Percentiles rank a stretch among this genome's conserved stretches.
Conservation (phyloP, 2,113 vertebrate genomes). For the Donacobius atricapilla region DNA sequence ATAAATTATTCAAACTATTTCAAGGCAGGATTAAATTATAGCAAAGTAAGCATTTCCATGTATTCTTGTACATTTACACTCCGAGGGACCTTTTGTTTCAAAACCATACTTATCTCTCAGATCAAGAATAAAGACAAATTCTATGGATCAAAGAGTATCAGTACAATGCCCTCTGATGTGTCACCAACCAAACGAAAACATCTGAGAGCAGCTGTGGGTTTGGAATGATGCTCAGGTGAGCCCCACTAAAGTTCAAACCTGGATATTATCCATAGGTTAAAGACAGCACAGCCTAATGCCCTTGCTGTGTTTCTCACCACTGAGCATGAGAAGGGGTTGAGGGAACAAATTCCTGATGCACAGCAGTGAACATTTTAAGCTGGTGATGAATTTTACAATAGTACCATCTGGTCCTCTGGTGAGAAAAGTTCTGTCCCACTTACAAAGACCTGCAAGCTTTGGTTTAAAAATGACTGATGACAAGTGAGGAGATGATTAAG, state of each 20-base stretch:
- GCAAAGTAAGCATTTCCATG: neutral
- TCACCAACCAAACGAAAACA: neutral
- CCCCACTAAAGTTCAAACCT: neutral
- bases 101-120: neutral
- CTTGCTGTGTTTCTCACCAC: neutral
- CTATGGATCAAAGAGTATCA: neutral
- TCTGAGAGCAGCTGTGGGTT: neutral
- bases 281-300: neutral
- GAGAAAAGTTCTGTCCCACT: neutral
- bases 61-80: neutral
- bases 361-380: neutral
- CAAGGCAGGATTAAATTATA: neutral
- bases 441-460: neutral
- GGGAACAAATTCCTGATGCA: neutral
- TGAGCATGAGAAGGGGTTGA: neutral
- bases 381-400: neutral
- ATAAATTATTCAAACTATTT: neutral
- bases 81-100: neutral
- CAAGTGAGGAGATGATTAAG: neutral
- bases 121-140: neutral
- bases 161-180: neutral
- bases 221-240: neutral
- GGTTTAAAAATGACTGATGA: neutral
- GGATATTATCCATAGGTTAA: neutral
- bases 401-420: neutral